These are phyloP conservation scores for Venustoraphidia nigricollis DNA, from an alignment of 2,888 invertebrate genomes.

Conservation along the genomic window DNA sequence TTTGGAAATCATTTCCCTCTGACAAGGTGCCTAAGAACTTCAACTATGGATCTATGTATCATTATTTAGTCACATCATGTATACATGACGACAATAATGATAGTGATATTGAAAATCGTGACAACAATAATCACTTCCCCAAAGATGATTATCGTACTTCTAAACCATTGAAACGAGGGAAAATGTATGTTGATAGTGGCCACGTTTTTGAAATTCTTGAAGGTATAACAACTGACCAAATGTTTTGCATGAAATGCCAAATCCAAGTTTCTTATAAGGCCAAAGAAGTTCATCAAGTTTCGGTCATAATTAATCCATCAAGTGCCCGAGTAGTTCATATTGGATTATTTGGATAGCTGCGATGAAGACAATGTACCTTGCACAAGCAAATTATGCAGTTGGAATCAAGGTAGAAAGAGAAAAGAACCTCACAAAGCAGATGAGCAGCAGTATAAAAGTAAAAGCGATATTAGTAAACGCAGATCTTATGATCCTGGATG, in stretches of 20 bases:
- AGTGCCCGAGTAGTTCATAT: constrained; percentile 5
- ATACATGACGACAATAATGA: constrained; percentile 3
- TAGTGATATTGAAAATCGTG: constrained; percentile 2
- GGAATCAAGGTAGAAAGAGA: constrained; percentile 12
- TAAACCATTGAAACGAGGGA: constrained; percentile 9
- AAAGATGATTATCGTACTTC: constrained; percentile 8
- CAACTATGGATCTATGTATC: constrained; percentile 6
- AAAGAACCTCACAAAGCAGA: constrained; percentile 10
- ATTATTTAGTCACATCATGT: constrained; percentile 8
- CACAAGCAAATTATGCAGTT: constrained; percentile 10
- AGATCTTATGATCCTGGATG: constrained; percentile 5
- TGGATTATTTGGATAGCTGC: constrained; percentile 8
- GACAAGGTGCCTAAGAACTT: background rate
- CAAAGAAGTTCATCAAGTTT: constrained; percentile 6
- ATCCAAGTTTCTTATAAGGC: constrained; percentile 8
- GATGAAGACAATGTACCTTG: constrained; percentile 9
- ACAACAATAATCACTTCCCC: background rate
- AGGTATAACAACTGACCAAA: constrained; percentile 2
- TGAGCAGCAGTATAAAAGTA: constrained; percentile 7
- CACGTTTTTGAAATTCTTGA: constrained; percentile 8
- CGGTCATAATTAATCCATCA: constrained; percentile 5
- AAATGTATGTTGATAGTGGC: constrained; percentile 8
- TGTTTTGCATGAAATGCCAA: constrained; percentile 8
- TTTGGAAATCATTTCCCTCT: constrained; percentile 9
- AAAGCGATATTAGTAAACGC: constrained; percentile 4